Percentiles rank a stretch among this genome's conserved stretches.
phyloP scores from a whole-genome alignment of 2,888 invertebrate genomes.

The Ptilodon capucinus region DNA sequence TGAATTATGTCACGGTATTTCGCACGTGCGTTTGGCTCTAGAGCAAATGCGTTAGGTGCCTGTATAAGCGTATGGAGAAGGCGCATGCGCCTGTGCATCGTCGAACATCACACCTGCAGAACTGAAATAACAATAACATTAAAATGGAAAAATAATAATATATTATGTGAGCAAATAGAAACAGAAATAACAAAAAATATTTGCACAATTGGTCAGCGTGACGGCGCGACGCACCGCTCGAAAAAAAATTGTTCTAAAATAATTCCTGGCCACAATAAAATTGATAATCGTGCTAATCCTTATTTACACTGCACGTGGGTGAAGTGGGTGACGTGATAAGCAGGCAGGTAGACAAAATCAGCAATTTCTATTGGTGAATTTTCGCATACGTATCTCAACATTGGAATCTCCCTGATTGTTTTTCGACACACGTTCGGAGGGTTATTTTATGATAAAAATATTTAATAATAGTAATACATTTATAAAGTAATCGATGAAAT shows the following conservation, averaged over 20 bases:
- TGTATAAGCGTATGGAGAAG: not conserved
- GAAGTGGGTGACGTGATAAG: slow-evolving; percentile 74
- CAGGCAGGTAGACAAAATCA: slow-evolving; percentile 53
- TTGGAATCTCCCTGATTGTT: slow-evolving; percentile 28
- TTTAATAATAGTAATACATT: slow-evolving; percentile 34
- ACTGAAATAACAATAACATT: slow-evolving; percentile 13
- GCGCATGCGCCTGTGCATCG: slow-evolving; percentile 10
- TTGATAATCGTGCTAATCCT: slow-evolving; percentile 75
- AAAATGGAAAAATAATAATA: slow-evolving; percentile 18
- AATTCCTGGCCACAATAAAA: slow-evolving; percentile 65
- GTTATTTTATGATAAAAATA: slow-evolving; percentile 38
- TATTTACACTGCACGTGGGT: slow-evolving; percentile 72
- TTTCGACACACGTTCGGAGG: slow-evolving; percentile 20
- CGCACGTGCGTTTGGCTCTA: not conserved
- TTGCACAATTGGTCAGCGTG: slow-evolving; percentile 71
- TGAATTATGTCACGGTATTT: not conserved
- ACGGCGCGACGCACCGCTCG: slow-evolving; percentile 36
- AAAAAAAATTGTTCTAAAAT: slow-evolving; percentile 55
- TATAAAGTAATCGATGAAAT: slow-evolving; percentile 28
- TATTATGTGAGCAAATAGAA: slow-evolving; percentile 45
- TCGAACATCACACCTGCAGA: slow-evolving; percentile 12
- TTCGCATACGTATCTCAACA: slow-evolving; percentile 43
- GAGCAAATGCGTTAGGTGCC: not conserved
- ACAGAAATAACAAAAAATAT: slow-evolving; percentile 50
- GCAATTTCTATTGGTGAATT: slow-evolving; percentile 62